phyloP scores from a whole-genome alignment of 1,140 invertebrate species.

The Dendroctonus valens region DNA sequence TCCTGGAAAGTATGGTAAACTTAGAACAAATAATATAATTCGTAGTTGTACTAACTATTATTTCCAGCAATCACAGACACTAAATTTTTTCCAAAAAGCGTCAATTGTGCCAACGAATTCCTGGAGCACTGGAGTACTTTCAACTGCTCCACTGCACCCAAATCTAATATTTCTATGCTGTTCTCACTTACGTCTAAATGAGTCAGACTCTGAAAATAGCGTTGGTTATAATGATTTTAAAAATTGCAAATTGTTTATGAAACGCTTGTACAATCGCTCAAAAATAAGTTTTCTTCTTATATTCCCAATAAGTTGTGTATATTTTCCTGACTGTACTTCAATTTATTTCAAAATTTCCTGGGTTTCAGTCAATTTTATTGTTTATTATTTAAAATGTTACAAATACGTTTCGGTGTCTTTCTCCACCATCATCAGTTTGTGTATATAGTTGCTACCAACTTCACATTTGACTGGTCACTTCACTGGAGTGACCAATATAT shows the following conservation, averaged over 20 bases:
- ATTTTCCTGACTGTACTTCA: no score
- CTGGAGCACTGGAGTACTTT: slow-evolving; percentile 70
- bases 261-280: no score
- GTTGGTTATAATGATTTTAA: not conserved
- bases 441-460: no score
- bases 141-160: slow-evolving; percentile 67
- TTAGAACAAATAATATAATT: no score
- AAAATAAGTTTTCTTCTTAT: not conserved
- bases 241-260: not conserved
- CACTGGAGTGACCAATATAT: no score
- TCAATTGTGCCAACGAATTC: slow-evolving; percentile 67
- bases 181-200: slow-evolving; percentile 79
- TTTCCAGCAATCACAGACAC: slow-evolving; percentile 70
- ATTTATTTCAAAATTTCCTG: no score
- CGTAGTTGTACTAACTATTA: slow-evolving; percentile 61
- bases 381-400: no score
- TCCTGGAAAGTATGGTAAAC: slow-evolving; percentile 53
- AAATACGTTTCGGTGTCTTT: no score
- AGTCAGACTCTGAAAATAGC: slow-evolving; percentile 61
- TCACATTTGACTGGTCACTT: no score
- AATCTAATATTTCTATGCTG: slow-evolving; percentile 70
- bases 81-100: slow-evolving; percentile 65
- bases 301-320: not conserved
- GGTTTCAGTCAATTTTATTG: no score
- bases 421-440: no score